These are phyloP conservation scores for Meganola albula DNA, from an alignment of 2,888 invertebrate species.

Conservation along the genomic window DNA sequence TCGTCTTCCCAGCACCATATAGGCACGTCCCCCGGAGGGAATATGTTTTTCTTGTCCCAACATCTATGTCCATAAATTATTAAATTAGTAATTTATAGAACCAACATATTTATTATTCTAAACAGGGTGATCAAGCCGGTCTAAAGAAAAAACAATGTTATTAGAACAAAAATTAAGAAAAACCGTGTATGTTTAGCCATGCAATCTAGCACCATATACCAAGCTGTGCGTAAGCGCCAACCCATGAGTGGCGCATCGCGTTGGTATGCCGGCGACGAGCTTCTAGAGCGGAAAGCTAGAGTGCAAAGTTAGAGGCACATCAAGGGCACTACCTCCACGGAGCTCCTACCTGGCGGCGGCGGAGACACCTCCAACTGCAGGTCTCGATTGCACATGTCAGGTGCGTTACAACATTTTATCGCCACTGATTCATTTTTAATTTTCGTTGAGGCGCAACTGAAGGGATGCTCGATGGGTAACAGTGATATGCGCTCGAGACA, in stretches of 20 bases:
- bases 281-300: slow-evolving; percentile 34
- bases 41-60: slow-evolving; percentile 75
- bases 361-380: slow-evolving; percentile 82
- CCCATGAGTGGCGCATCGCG: slow-evolving; percentile 25
- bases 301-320: slow-evolving; percentile 50
- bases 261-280: slow-evolving; percentile 22
- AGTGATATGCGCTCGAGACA: slow-evolving; percentile 85
- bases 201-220: slow-evolving; percentile 59
- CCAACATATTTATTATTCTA: slow-evolving; percentile 26
- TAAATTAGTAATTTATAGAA: slow-evolving; percentile 40
- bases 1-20: slow-evolving; percentile 78
- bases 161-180: slow-evolving; percentile 46
- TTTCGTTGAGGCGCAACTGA: slow-evolving; percentile 88
- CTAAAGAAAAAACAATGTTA: slow-evolving; percentile 47
- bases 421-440: slow-evolving; percentile 86
- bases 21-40: slow-evolving; percentile 79
- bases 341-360: slow-evolving; percentile 81
- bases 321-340: slow-evolving; percentile 44
- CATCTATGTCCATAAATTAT: slow-evolving; percentile 76
- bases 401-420: slow-evolving; percentile 88
- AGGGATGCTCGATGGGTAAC: slow-evolving; percentile 88
- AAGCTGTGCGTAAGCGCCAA: slow-evolving; percentile 36
- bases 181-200: slow-evolving; percentile 50
- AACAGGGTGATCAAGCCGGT: slow-evolving; percentile 71
- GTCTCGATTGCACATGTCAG: slow-evolving; percentile 84